Evolutionary conservation across 1,140 invertebrate genomes (phyloP), one percentile per base, ranked within the genome.

Genomic region (Cryptotermes secundus): DNA sequence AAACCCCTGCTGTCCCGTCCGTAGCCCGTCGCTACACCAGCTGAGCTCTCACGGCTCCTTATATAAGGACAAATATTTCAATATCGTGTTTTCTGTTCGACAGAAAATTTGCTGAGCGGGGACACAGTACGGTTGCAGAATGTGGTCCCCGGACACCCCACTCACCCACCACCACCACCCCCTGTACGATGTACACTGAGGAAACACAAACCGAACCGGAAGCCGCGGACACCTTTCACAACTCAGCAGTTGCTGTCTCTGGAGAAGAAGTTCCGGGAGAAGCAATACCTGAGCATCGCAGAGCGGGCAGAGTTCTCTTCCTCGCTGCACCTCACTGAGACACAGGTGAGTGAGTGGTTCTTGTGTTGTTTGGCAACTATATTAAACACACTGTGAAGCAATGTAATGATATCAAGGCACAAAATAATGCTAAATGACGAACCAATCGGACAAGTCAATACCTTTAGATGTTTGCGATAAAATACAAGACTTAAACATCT

Each of bases 211-310:
- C 97, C 97, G 35, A 99, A 99, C 91, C 92, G 98, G 84, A 99
- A 99, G 90, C 98, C 98, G 1, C 92, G 98, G 82, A 99, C 98
- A 0, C 98, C 98, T 1, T 99, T 99, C 92, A 99, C 97, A 16
- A 98, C 97, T 6, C 96, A 99, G 88, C 98, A 99, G 89, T 91
- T 99, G 45, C 90, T 98, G 42, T 95, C 97, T 14, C 91, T 99
- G 84, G 98, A 99, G 90, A 96, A 96, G 91, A 99, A 99, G 91
- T 99, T 99, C 91, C 92, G 95, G 19, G 95, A 97, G 90, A 99
- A 98, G 89, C 98, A 99, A 90, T 99, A 99, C 90, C 91, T 99
- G 82, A 97, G 96, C 87, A 98, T 99, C 86, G 96, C 98, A 1
- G 98, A 99, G 89, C 91, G 98, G 83, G 98, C 98, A 0, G 98